Base-by-base conservation (phyloP, 2,797 vertebrate species). In the Manis javanica region DNA sequence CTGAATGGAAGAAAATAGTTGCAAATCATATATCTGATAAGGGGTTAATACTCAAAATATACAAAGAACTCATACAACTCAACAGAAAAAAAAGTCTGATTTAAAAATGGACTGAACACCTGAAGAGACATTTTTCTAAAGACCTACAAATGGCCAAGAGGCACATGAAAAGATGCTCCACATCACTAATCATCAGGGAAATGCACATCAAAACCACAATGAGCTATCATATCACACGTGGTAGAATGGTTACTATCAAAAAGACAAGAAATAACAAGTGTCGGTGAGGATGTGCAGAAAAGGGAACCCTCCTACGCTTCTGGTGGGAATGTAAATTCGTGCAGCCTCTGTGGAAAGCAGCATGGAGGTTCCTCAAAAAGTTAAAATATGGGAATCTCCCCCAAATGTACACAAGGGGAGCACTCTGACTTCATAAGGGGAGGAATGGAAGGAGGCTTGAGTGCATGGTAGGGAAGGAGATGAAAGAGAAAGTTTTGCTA, bases 311-410 rank as follows among this genome's bases (percentile, higher is more conserved):
- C 5, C 34, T 57, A 49, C 51, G 26, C 21, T 46, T 46, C 46
- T 68, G 63, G 46, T 57, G 29, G 14, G 61, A 68, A 42, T 55
- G 74, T 79, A 68, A 90, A 79, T 68, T 46, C 2, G 49, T 55
- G 26, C 5, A 16, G 74, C 34, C 26, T 19, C 61, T 78, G 37
- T 42, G 59, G 61, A 24, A 90, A 89, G 46, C 21, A 55, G 75
- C 39, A 29, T 39, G 46, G 26, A 31, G 72, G 24, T 55, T 68
- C 19, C 49, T 68, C 31, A 57, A 55, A 74, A 84, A 53, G 42
- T 42, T n/a, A 46, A n/a, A 89, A 63, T 46, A 46, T 13, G 83
- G 97, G 98, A 97, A 96, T 51, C 7, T 95, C 95, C 97, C 94
- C 77, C 24, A 75, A 57, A 69, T 0, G 23, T 75, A 6, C 23